Conservation (phyloP, 2,113 vertebrate genomes). For the Damaliscus lunatus region DNA sequence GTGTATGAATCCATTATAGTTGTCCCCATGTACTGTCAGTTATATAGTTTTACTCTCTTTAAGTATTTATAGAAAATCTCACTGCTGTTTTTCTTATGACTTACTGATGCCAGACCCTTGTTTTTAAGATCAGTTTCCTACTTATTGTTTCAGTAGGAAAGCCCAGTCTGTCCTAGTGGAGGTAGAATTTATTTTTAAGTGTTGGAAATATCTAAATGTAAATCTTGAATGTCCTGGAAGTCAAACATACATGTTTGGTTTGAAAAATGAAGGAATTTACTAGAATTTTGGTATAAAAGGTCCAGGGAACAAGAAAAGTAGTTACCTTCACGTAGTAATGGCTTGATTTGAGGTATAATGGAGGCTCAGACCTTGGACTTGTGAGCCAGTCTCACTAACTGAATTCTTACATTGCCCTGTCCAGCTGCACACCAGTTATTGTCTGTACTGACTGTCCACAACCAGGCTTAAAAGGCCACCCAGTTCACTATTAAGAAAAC, state of each 20-base stretch:
- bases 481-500: background rate
- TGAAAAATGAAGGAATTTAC: background rate
- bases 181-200: conserved; percentile 37
- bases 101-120: background rate
- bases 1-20: background rate
- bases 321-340: conserved; percentile 18
- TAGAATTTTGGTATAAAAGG: background rate
- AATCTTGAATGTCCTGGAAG: conserved; percentile 22
- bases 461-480: background rate
- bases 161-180: background rate
- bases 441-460: background rate
- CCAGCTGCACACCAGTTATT: background rate
- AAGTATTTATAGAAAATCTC: conserved; percentile 20
- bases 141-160: conserved; percentile 8
- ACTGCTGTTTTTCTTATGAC: background rate
- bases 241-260: background rate
- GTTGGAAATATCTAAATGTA: conserved; percentile 14
- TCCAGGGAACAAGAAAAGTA: background rate
- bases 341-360: background rate
- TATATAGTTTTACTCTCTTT: background rate
- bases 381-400: background rate
- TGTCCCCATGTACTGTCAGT: background rate
- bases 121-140: conserved; percentile 26
- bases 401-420: background rate
- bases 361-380: conserved; percentile 8